These are phyloP conservation scores for Chelmon rostratus DNA, from an alignment of 2,797 vertebrate genomes.

Conservation along the genomic window DNA sequence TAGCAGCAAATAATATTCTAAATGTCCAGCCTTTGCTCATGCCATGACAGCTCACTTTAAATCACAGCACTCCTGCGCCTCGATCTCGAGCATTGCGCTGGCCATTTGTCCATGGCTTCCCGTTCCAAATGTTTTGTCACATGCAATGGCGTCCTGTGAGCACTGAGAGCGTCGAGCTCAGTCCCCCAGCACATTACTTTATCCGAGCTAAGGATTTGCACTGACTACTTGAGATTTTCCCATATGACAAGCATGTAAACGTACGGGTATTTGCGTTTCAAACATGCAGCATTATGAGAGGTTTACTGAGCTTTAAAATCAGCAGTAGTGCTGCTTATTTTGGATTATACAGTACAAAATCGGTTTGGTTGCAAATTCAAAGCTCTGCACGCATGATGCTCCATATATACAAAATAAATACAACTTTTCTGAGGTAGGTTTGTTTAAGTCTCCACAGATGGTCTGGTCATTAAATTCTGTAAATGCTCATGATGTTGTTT, in stretches of 20 bases:
- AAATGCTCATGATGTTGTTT: neutral
- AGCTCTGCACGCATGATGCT: neutral
- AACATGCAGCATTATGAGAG: neutral
- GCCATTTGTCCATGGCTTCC: constrained; percentile 15
- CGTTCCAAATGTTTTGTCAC: constrained; percentile 33
- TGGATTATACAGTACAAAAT: neutral
- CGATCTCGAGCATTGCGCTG: constrained; percentile 20
- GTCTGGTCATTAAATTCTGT: neutral
- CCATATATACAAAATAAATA: neutral
- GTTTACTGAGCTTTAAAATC: constrained; percentile 2
- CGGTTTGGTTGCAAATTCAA: neutral
- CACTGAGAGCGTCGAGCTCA: neutral
- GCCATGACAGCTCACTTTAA: constrained; percentile 37
- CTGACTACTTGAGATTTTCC: constrained; percentile 13
- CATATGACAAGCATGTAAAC: neutral
- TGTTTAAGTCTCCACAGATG: neutral
- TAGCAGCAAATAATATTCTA: constrained; percentile 40
- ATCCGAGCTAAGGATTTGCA: neutral
- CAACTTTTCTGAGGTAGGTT: neutral
- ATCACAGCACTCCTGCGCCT: constrained; percentile 30
- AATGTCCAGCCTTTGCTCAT: constrained; percentile 52
- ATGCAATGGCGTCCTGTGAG: constrained; percentile 13
- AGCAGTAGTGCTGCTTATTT: neutral
- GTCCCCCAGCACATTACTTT: neutral
- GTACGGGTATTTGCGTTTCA: constrained; percentile 12